phyloP scores from a whole-genome alignment of 1,140 invertebrate species.

The Argopecten irradians region DNA sequence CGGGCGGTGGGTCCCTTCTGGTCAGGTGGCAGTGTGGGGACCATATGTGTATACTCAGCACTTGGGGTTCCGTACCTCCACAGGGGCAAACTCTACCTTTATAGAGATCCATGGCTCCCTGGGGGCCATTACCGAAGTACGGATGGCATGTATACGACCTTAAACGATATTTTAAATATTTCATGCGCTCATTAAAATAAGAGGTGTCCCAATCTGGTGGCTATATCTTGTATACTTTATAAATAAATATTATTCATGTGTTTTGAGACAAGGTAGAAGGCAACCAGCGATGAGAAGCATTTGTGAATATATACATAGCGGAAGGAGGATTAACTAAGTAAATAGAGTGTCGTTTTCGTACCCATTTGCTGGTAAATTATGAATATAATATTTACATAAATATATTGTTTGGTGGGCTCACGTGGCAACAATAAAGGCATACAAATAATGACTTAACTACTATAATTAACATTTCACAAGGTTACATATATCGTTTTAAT shows the following conservation, averaged over 20 bases:
- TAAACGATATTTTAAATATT: constrained; percentile 1
- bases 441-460: too few relatives aligned
- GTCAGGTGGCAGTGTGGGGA: not conserved
- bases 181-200: constrained; percentile 11
- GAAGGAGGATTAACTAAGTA: not conserved
- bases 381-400: too few relatives aligned
- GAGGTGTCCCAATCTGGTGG: not conserved
- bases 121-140: not conserved
- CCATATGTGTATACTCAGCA: constrained; percentile 13
- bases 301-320: not conserved
- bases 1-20: not conserved
- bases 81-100: constrained; percentile 3
- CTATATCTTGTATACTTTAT: not conserved
- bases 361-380: too few relatives aligned
- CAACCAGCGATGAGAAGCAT: not conserved
- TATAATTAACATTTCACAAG: too few relatives aligned
- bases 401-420: too few relatives aligned
- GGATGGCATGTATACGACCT: constrained; percentile 12
- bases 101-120: not conserved
- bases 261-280: not conserved
- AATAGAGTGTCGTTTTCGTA: not conserved
- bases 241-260: constrained; percentile 7
- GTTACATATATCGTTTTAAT: too few relatives aligned
- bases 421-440: too few relatives aligned
- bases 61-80: not conserved